These are phyloP conservation scores for Cyphomyrus plagiostoma DNA, from an alignment of 2,113 vertebrate species.

Conservation along the genomic window DNA sequence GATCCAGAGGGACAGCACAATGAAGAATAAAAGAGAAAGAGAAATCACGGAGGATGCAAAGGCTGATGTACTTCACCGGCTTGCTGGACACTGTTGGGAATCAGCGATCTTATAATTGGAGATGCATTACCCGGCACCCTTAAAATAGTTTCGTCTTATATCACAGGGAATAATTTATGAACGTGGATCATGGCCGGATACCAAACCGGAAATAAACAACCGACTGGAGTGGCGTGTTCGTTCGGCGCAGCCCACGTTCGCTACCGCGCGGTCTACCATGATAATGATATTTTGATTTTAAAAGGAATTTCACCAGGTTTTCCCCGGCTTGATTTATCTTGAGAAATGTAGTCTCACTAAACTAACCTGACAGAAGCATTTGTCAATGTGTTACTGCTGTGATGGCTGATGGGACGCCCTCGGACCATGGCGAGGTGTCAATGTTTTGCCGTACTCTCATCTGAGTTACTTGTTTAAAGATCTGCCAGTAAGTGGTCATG, in stretches of 20 bases:
- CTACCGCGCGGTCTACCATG: background rate
- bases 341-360: background rate
- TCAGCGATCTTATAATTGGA: background rate
- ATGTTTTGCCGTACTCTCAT: background rate
- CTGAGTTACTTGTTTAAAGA: background rate
- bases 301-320: background rate
- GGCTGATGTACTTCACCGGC: background rate
- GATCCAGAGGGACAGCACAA: background rate
- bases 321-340: background rate
- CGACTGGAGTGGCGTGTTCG: background rate
- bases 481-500: background rate
- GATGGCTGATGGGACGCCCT: background rate
- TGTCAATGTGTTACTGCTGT: background rate
- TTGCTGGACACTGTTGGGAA: background rate
- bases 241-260: background rate
- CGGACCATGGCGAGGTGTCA: background rate
- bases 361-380: background rate
- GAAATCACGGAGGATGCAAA: background rate
- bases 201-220: slow-evolving; percentile 10
- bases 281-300: background rate
- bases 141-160: slow-evolving; percentile 1
- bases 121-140: slow-evolving; percentile 2
- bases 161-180: slow-evolving; percentile 12
- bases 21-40: background rate
- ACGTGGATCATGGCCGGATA: slow-evolving; percentile 8